A percentile compares a stretch with the other conserved stretches of the same genome.
Conservation (phyloP, 1,140 invertebrate genomes). For the Drosophila serrata region DNA sequence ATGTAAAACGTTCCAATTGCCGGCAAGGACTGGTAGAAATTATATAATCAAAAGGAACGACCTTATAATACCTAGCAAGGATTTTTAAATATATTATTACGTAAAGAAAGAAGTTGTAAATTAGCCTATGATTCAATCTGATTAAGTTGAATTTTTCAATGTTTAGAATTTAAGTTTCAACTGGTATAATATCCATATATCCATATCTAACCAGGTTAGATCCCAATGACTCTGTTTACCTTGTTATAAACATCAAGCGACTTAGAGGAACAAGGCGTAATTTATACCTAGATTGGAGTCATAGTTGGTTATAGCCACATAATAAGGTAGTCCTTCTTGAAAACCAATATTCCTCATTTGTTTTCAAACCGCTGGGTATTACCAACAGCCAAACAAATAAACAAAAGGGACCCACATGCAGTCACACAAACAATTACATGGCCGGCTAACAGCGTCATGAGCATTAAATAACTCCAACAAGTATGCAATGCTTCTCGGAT, state of each 20-base stretch:
- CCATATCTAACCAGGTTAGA: too few relatives aligned
- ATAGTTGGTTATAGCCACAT: not conserved
- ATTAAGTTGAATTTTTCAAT: not conserved
- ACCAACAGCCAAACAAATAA: conserved; percentile 18
- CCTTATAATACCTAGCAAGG: not conserved
- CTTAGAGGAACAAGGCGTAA: not conserved
- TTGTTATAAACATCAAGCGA: not conserved
- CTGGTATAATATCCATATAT: too few relatives aligned
- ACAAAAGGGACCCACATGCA: conserved; percentile 16
- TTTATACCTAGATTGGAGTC: not conserved
- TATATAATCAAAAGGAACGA: not conserved
- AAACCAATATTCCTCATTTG: not conserved
- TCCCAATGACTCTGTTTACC: too few relatives aligned
- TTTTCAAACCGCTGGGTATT: not conserved
- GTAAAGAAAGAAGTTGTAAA: too few relatives aligned
- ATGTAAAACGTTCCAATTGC: conserved; percentile 71
- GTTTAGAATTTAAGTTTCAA: too few relatives aligned
- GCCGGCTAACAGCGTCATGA: conserved; percentile 65
- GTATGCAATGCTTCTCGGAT: conserved; percentile 67
- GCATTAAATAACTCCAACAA: conserved; percentile 79
- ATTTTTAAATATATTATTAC: not conserved
- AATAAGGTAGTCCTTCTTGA: not conserved
- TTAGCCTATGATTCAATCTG: not conserved
- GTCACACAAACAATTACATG: conserved; percentile 71
- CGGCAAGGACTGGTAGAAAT: conserved; percentile 14